Base-by-base conservation (phyloP, 2,888 invertebrate genomes). In the Trissolcus brochymenae region DNA sequence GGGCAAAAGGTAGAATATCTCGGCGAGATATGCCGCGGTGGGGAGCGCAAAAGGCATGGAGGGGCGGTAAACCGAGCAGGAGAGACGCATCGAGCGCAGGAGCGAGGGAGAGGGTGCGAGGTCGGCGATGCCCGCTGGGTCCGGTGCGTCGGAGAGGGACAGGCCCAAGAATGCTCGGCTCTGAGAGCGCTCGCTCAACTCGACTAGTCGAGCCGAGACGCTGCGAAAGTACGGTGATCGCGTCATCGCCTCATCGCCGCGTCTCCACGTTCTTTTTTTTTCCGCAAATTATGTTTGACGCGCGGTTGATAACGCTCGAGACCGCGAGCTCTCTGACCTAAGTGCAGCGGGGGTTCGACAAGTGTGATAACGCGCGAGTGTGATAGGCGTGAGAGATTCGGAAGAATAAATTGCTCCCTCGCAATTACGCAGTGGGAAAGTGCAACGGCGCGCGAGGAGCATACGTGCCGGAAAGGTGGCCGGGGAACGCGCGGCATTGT, bases 1-100 rank as follows among this genome's bases (percentile, higher is more conserved):
- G 89, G 89, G 89, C 88, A 88, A 89, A 88, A 89, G 89, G 88
- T 88, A 87, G 88, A 87, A 88, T 88, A 88, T 88, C 88, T 88
- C 84, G 84, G 84, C 53, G 79, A 84, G 84, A 84, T 83, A 53
- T 29, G 41, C 43, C 84, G 83, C 81, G 82, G 81, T 80, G 78
- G 82, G 62, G 76, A 61, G 64, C 51, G 61, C 50, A 19, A n/a
- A n/a, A 1, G 19, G 55, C 57, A 68, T 49, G 66, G 55, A 57
- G 50, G 76, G 75, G 41, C 60, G 19, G 56, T 17, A 51, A 61
- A 40, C 43, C 35, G 72, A 68, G 60, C 19, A 54, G 41, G 60
- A 62, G 19, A 40, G 49, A 21, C 68, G 68, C 41, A 7, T 40
- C 6, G 56, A 55, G 60, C 29, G 76, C 51, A 17, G 7, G 66